Evolutionary conservation across 2,888 invertebrate genomes (phyloP).

Genomic region (Dendrolimus houi): DNA sequence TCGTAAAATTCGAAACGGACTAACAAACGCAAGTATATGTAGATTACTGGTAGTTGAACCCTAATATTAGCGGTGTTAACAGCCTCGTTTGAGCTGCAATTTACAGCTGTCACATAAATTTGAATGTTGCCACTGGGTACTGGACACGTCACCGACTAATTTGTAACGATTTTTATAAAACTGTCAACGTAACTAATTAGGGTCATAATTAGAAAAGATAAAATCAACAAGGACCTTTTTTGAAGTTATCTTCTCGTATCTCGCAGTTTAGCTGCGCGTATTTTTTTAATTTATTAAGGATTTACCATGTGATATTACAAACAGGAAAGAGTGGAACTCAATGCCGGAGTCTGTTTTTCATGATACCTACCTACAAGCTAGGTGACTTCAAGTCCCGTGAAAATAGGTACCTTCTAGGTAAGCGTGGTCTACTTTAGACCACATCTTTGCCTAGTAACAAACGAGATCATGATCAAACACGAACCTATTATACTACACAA

Average conservation of each 20-base stretch:
- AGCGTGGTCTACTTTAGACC: too few species aligned
- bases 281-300: too few species aligned
- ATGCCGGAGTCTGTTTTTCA: too few species aligned
- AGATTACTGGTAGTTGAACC: too few species aligned
- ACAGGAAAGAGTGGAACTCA: too few species aligned
- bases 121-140: conserved; percentile 9
- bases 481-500: too few species aligned
- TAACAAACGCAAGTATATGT: neutral
- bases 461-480: too few species aligned
- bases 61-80: conserved; percentile 2
- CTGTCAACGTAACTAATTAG: conserved; percentile 34
- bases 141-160: conserved; percentile 14
- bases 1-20: neutral
- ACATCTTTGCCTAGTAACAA: too few species aligned
- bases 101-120: conserved; percentile 14
- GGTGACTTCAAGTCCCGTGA: too few species aligned
- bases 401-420: too few species aligned
- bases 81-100: conserved; percentile 7
- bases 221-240: conserved; percentile 19
- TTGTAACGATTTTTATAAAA: conserved; percentile 27
- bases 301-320: too few species aligned
- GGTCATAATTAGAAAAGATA: conserved; percentile 34
- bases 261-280: neutral
- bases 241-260: conserved; percentile 20
- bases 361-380: too few species aligned